Evolutionary conservation across 2,113 vertebrate species (phyloP), one percentile per base, ranked within the genome.

Genomic region (Ploceus nigricollis): DNA sequence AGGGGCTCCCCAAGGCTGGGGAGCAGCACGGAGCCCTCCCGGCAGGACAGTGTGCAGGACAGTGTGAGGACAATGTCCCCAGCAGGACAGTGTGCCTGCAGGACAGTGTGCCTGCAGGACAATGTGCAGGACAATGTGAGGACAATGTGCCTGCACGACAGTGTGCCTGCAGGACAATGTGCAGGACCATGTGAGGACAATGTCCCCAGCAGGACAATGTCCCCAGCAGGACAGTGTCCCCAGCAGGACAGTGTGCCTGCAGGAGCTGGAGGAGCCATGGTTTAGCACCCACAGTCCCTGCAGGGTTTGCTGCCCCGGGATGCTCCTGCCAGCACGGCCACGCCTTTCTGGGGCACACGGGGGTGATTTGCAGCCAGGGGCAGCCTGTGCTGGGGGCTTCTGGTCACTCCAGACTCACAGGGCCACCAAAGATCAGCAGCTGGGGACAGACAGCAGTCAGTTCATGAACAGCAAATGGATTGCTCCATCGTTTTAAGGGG

Each of bases 341-440:
- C 7, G 3, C 13, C 6, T 13, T 9, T 9, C 18, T 37, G 19
- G 33, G 12, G 54, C 33, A 11, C 24, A 7, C 31, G 16, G 44
- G 28, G 22, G 31, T 7, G 48, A 18, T 61, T 40, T 64, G 22
- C 53, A 65, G 47, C 7, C 13, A 18, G 47, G 33, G 63, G 31
- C 3, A 2, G 9, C 14, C 5, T 6, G 23, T 66, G 51, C 58
- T 48, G 48, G 35, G 6, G 21, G 5, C 42, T 60, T 39, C 64
- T 81, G 68, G 1, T 11, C 33, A 8, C 56, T 15, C 3, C 22
- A 22, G 8, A 1, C 61, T 42, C 0, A 0, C 4, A 4, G 7
- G 37, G 15, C 37, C 22, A 66, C 31, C 63, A 28, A 6, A 44
- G 50, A 11, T 4, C 10, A 35, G 61, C 60, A 31, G 23, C 2